These are phyloP conservation scores for Deroplatys truncata DNA, from an alignment of 2,888 invertebrate genomes.

Conservation along the genomic window DNA sequence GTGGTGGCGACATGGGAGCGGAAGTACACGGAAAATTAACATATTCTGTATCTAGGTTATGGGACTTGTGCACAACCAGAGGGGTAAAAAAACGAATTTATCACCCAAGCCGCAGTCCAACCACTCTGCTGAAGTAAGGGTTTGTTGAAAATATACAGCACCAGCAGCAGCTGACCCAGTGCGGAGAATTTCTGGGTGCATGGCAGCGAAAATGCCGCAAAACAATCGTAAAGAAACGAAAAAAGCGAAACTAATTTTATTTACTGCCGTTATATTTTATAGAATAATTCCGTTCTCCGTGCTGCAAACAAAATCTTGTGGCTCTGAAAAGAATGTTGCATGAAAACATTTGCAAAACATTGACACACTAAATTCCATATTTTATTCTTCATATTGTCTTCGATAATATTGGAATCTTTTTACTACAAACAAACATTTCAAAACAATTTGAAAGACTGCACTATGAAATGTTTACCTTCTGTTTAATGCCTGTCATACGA, in stretches of 20 bases:
- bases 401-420: too few relatives aligned
- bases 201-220: background rate
- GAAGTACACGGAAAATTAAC: background rate
- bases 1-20: background rate
- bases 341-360: too few relatives aligned
- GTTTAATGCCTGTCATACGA: too few relatives aligned
- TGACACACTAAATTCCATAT: too few relatives aligned
- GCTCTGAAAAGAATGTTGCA: too few relatives aligned
- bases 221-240: background rate
- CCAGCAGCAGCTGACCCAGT: background rate
- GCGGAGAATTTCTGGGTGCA: background rate
- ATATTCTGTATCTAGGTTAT: background rate
- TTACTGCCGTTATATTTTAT: background rate
- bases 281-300: too few relatives aligned
- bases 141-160: background rate
- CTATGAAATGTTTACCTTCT: too few relatives aligned
- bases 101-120: background rate
- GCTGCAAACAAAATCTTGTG: too few relatives aligned
- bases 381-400: too few relatives aligned
- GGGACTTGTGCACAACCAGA: background rate
- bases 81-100: background rate
- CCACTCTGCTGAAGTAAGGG: background rate
- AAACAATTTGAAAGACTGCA: too few relatives aligned
- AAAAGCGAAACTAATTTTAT: background rate
- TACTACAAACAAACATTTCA: too few relatives aligned